phyloP scores from a whole-genome alignment of 2,113 vertebrate species.

The Erythrocercus mccallii region DNA sequence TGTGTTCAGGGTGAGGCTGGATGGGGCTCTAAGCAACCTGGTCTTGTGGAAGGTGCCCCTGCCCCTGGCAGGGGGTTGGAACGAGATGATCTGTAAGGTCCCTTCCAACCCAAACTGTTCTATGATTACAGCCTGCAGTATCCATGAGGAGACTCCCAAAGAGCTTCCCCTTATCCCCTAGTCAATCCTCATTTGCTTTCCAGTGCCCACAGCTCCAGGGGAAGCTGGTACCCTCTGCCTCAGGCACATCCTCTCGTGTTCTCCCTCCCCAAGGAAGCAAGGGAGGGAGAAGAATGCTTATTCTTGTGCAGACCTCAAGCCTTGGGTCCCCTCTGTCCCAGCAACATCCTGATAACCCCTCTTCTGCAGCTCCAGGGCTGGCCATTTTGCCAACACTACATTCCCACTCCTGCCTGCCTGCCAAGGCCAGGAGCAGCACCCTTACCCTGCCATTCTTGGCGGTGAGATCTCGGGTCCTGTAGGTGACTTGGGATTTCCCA shows the following conservation, averaged over 20 bases:
- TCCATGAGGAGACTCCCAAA: background rate
- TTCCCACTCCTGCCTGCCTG: background rate
- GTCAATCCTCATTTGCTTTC: background rate
- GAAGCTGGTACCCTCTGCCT: background rate
- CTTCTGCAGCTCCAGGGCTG: accelerated
- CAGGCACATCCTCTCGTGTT: background rate
- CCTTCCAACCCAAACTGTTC: background rate
- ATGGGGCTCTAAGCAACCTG: background rate
- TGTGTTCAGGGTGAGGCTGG: background rate
- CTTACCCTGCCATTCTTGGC: constrained; percentile 89
- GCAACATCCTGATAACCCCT: background rate
- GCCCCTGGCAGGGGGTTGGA: background rate
- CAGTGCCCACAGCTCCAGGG: background rate
- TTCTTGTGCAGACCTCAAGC: background rate
- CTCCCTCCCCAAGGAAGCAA: background rate
- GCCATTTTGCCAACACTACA: background rate
- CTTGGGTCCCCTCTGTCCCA: background rate
- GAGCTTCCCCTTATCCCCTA: background rate
- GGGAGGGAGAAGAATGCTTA: background rate
- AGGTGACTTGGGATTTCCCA: constrained; percentile 88
- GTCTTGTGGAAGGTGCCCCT: background rate
- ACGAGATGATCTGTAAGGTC: background rate
- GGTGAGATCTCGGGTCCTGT: constrained; percentile 85
- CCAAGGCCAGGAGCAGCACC: background rate
- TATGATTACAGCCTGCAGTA: background rate